A percentile compares a stretch with the other conserved stretches of the same genome.
phyloP scores from a whole-genome alignment of 2,797 vertebrate genomes.

The Tinamus major region DNA sequence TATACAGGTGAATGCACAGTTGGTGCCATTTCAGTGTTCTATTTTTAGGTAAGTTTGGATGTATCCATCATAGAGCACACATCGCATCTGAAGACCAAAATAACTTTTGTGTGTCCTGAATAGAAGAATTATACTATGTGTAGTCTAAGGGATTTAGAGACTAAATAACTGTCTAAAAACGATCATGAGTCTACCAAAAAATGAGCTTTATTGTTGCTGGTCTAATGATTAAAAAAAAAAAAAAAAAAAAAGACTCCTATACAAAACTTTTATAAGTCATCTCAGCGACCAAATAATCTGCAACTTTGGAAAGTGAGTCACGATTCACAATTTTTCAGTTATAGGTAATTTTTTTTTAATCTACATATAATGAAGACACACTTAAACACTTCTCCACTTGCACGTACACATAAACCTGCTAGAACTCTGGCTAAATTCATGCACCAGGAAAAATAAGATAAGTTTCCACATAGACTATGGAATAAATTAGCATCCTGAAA shows the following conservation, averaged over 20 bases:
- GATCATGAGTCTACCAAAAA: not conserved
- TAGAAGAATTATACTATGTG: not conserved
- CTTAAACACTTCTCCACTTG: not conserved
- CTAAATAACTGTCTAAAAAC: not conserved
- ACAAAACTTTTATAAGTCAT: not conserved
- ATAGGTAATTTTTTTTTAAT: not conserved
- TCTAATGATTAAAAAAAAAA: not conserved
- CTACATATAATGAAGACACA: not conserved
- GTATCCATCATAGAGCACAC: not conserved
- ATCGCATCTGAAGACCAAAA: not conserved
- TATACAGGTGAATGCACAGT: rapidly evolving
- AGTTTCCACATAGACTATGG: not conserved
- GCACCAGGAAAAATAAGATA: not conserved
- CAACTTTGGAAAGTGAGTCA: not conserved
- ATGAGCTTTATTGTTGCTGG: not conserved
- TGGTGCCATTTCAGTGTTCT: rapidly evolving
- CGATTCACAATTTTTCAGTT: not conserved
- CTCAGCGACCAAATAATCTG: not conserved
- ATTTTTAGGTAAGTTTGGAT: not conserved
- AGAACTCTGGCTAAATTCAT: not conserved
- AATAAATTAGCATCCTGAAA: not conserved
- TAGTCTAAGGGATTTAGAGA: not conserved
- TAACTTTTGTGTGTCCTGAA: not conserved
- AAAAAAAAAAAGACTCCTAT: not conserved
- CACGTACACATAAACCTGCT: not conserved